Percentiles rank a stretch among this genome's conserved stretches.
Evolutionary conservation across 2,888 invertebrate species (phyloP).

Genomic region (Cataglyphis albicans): DNA sequence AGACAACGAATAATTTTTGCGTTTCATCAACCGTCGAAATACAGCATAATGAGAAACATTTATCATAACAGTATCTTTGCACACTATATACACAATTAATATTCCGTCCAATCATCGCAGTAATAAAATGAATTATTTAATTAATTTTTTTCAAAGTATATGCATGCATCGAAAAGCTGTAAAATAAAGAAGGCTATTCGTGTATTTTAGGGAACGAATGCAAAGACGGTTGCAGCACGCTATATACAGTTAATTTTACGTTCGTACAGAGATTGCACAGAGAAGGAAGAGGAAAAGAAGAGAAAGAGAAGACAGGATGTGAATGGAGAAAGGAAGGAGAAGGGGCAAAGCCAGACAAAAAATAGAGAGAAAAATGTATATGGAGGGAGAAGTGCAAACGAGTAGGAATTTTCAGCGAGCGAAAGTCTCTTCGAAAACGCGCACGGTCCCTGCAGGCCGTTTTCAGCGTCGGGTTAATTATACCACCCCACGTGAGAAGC

Average conservation of each 20-base stretch:
- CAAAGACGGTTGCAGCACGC: slow-evolving; percentile 18
- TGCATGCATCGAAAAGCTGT: neutral
- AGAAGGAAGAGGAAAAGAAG: slow-evolving; percentile 20
- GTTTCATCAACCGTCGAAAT: slow-evolving; percentile 26
- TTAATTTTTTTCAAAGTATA: slow-evolving; percentile 12
- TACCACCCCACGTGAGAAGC: slow-evolving; percentile 72
- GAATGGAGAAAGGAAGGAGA: slow-evolving; percentile 2
- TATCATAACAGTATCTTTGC: neutral
- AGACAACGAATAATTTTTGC: slow-evolving; percentile 17
- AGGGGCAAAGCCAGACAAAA: slow-evolving; percentile 45
- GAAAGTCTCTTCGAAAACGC: slow-evolving; percentile 75
- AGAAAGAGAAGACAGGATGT: slow-evolving; percentile 16
- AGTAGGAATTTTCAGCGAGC: slow-evolving; percentile 73
- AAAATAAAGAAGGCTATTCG: neutral
- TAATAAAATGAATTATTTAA: neutral
- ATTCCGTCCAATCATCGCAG: slow-evolving; percentile 10
- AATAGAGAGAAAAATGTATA: slow-evolving; percentile 55
- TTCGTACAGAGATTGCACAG: slow-evolving; percentile 64
- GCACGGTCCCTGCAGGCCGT: slow-evolving; percentile 74
- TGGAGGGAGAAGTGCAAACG: slow-evolving; percentile 71
- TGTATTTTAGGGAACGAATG: neutral
- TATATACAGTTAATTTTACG: slow-evolving; percentile 72
- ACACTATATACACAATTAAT: neutral
- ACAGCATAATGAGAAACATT: slow-evolving; percentile 21
- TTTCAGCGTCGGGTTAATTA: slow-evolving; percentile 76